Conservation (phyloP, 2,113 vertebrate species). For the Todiramphus saurophagus region DNA sequence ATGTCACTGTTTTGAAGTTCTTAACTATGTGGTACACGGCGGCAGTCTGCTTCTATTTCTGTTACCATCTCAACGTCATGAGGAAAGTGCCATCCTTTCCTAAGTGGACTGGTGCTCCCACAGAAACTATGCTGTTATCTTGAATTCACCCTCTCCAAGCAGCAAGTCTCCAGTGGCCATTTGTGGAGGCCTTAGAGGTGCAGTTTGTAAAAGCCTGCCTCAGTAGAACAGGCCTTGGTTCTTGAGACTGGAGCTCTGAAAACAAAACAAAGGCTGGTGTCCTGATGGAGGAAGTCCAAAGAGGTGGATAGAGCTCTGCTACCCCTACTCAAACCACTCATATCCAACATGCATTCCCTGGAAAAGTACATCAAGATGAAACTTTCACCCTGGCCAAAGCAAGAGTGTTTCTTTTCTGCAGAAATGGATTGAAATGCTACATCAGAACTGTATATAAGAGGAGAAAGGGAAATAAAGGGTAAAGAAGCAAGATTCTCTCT, state of each 20-base stretch:
- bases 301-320: not conserved
- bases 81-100: not conserved
- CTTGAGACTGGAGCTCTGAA: not conserved
- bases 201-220: not conserved
- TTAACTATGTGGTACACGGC: not conserved
- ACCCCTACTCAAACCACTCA: not conserved
- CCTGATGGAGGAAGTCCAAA: not conserved
- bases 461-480: not conserved
- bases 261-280: not conserved
- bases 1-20: slow-evolving; percentile 27
- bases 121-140: not conserved
- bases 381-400: not conserved
- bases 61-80: not conserved
- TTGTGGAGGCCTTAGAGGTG: not conserved
- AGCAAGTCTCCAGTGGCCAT: not conserved
- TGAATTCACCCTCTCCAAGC: not conserved
- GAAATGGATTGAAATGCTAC: not conserved
- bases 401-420: not conserved
- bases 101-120: not conserved
- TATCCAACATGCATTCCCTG: not conserved
- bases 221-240: not conserved
- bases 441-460: not conserved
- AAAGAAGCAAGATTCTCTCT: not conserved
- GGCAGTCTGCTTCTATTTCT: slow-evolving; percentile 33
- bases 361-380: not conserved